Conservation (phyloP, 1,140 invertebrate genomes). For the Solenopsis invicta region DNA sequence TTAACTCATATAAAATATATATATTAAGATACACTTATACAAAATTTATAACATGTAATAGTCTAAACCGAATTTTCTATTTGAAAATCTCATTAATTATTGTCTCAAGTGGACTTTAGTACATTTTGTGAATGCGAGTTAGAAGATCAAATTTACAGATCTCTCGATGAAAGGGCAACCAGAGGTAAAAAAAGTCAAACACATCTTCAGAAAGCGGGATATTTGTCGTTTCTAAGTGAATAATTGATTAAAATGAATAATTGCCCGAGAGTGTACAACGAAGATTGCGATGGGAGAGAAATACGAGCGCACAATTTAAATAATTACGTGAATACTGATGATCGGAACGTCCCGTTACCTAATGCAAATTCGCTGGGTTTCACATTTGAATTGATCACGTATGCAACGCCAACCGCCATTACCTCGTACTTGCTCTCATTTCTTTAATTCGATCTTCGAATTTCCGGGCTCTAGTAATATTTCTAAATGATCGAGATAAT, state of each 20-base stretch:
- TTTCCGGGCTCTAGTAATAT: neutral
- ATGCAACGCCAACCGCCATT: constrained; percentile 2
- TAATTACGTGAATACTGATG: constrained; percentile 11
- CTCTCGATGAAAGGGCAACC: neutral
- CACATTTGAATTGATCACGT: constrained; percentile 61
- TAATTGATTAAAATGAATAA: constrained; percentile 34
- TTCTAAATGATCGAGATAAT: constrained; percentile 60
- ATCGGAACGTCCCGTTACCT: neutral
- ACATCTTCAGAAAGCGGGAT: neutral
- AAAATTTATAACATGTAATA: neutral
- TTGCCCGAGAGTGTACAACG: neutral
- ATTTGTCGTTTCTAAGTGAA: neutral
- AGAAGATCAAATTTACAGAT: neutral
- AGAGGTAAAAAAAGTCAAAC: neutral
- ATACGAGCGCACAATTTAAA: neutral
- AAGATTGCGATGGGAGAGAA: neutral
- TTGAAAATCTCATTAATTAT: neutral
- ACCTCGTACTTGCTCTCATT: constrained; percentile 47
- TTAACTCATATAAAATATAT: neutral
- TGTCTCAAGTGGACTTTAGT: neutral
- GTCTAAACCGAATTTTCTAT: neutral
- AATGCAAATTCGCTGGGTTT: constrained; percentile 12
- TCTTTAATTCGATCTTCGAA: constrained; percentile 43
- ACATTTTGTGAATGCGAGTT: neutral
- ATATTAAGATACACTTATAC: neutral